Evolutionary conservation across 2,888 invertebrate genomes (phyloP).

Genomic region (Nephrotoma appendiculata): DNA sequence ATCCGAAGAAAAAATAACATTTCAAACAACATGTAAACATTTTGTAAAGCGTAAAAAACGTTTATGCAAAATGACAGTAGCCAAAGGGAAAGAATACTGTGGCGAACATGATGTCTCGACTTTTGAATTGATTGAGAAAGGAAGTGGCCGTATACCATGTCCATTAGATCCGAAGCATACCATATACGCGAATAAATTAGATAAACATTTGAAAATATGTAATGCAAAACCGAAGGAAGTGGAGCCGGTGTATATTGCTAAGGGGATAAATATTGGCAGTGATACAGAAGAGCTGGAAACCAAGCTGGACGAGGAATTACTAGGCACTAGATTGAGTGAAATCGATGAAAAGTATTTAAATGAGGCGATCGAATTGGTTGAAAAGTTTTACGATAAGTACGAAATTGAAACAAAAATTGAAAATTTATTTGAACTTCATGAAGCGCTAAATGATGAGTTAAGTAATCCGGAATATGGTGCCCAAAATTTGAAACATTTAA

Average conservation of each 20-base stretch:
- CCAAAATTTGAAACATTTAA: constrained; percentile 54
- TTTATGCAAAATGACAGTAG: constrained; percentile 59
- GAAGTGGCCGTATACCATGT: constrained; percentile 43
- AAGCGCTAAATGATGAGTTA: constrained; percentile 36
- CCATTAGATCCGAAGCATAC: constrained; percentile 62
- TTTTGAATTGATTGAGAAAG: neutral
- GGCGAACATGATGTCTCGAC: constrained; percentile 45
- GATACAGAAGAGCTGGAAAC: constrained; percentile 5
- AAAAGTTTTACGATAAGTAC: constrained; percentile 27
- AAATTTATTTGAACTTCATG: constrained; percentile 30
- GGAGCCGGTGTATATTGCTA: constrained; percentile 33
- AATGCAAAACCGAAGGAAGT: constrained; percentile 43
- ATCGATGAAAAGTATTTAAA: constrained; percentile 28
- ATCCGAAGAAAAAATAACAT: neutral
- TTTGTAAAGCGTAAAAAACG: constrained; percentile 58
- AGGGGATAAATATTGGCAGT: constrained; percentile 22
- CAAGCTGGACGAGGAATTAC: constrained; percentile 1
- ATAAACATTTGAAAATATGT: constrained; percentile 56
- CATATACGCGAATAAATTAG: constrained; percentile 47
- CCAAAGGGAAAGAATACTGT: constrained; percentile 51
- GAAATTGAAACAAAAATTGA: constrained; percentile 26
- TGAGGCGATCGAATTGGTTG: constrained; percentile 32
- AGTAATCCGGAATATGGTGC: constrained; percentile 41
- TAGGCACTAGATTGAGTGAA: constrained; percentile 27
- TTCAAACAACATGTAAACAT: constrained; percentile 37